phyloP scores from a whole-genome alignment of 2,888 invertebrate species.

The Cheilosia scutellata region DNA sequence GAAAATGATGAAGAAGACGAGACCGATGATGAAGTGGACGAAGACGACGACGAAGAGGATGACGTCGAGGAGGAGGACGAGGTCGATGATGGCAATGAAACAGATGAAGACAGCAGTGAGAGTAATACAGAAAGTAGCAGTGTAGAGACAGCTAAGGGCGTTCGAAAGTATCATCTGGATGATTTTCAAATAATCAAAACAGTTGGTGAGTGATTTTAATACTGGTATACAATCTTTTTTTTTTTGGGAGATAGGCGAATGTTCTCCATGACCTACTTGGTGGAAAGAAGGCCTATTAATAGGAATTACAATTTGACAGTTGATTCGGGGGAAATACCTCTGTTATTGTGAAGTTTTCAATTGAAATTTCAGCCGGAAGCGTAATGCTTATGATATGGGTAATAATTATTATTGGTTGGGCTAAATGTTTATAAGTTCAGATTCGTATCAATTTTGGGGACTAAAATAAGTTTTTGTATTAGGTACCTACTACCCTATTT shows the following conservation, averaged over 20 bases:
- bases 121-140: conserved; percentile 83
- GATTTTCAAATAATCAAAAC: conserved; percentile 94
- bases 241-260: not conserved
- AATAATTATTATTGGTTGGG: not conserved
- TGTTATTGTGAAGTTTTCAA: not conserved
- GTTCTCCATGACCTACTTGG: conserved; percentile 63
- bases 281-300: conserved; percentile 42
- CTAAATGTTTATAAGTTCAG: not conserved
- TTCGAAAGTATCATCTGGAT: conserved; percentile 88
- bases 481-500: no score
- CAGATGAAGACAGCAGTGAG: conserved; percentile 80
- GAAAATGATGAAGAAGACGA: conserved; percentile 77
- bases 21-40: conserved; percentile 79
- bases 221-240: not conserved
- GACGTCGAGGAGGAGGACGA: conserved; percentile 80
- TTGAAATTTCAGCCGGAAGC: not conserved
- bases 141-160: conserved; percentile 81
- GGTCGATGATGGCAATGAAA: conserved; percentile 81
- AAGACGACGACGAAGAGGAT: conserved; percentile 78
- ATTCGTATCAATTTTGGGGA: not conserved
- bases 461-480: no score
- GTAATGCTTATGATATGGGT: not conserved
- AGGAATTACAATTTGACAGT: conserved; percentile 39
- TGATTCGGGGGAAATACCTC: conserved; percentile 22
- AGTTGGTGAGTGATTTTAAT: conserved; percentile 88